phyloP scores from a whole-genome alignment of 2,797 vertebrate genomes.

The Cyprinella venusta region DNA sequence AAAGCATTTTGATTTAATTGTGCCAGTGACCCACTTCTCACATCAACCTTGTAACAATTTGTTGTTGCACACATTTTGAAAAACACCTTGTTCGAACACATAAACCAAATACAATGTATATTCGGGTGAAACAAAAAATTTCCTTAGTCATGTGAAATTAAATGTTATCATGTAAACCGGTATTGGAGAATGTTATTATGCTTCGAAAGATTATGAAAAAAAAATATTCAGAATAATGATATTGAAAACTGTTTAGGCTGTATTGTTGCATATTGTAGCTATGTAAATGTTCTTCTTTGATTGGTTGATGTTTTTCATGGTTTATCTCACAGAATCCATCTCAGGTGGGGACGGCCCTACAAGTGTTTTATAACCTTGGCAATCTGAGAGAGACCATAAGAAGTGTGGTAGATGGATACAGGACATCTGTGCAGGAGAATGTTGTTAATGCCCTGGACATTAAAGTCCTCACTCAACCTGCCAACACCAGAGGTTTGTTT shows the following conservation, averaged over 20 bases:
- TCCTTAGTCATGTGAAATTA: background rate
- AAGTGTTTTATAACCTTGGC: conserved; percentile 96
- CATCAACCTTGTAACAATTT: background rate
- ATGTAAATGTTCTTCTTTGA: background rate
- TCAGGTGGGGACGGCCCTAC: conserved; percentile 95
- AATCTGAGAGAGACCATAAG: conserved; percentile 87
- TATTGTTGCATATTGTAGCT: background rate
- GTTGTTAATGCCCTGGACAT: conserved; percentile 89
- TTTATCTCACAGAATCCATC: conserved; percentile 86
- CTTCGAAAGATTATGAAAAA: background rate
- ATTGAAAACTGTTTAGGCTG: background rate
- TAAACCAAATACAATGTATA: background rate
- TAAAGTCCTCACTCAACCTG: conserved; percentile 88
- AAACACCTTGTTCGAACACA: background rate
- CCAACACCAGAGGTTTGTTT: conserved; percentile 79
- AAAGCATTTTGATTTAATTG: conserved; percentile 1
- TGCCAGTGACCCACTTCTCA: background rate
- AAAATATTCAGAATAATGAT: background rate
- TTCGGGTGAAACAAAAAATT: background rate
- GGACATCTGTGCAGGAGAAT: conserved; percentile 84
- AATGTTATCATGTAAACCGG: background rate
- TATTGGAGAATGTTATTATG: background rate
- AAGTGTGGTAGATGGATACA: conserved; percentile 87
- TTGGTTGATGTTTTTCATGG: background rate
- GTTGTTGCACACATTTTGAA: too few relatives aligned